Evolutionary conservation across 2,888 invertebrate species (phyloP), one percentile per base, ranked within the genome.

Genomic region (Branchellion lobata): DNA sequence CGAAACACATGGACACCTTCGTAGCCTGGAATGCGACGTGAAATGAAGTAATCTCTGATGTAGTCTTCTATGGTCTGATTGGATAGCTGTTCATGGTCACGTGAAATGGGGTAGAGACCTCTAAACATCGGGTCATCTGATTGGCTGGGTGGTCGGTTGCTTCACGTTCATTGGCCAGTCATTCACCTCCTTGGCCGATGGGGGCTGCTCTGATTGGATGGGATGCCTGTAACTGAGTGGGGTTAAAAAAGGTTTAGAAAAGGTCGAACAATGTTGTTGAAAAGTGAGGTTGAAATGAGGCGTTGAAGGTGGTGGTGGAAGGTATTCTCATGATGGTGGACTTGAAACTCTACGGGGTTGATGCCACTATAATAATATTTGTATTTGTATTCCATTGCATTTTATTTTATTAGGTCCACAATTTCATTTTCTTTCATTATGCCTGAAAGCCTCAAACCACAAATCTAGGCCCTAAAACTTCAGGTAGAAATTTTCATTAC

Each of bases 51-150:
- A n/a, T 57, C n/a, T 24, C 61, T 57, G 61, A 57, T 57, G 61
- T 5, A 24, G 21, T 57, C 61, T 57, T 57, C 61, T 8, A n/a
- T 18, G 61, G 14, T 24, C n/a, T 57, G 61, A 57, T 57, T 57
- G 61, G 61, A 57, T 57, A 57, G 21, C 61, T 57, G 61, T 5
- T 57, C 61, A n/a, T 57, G 61, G 21, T 57, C n/a, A 57, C n/a
- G 61, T 24, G 61, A 3, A 14, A 57, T 57, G 61, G 61, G 61
- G 61, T 57, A 57, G 61, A 57, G 24, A 24, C 61, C 61, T 57
- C 34, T 69, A 33, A 34, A 69, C 69, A 69, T 69, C 33, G 31
- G 69, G 34, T 69, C 69, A 69, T 69, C n/a, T 69, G 69, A 69
- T 69, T 69, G 69, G 29, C 29, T 69, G 69, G 27, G 5, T 69